Evolutionary conservation across 1,140 invertebrate species (phyloP).

Genomic region (Sesamia nonagrioides): DNA sequence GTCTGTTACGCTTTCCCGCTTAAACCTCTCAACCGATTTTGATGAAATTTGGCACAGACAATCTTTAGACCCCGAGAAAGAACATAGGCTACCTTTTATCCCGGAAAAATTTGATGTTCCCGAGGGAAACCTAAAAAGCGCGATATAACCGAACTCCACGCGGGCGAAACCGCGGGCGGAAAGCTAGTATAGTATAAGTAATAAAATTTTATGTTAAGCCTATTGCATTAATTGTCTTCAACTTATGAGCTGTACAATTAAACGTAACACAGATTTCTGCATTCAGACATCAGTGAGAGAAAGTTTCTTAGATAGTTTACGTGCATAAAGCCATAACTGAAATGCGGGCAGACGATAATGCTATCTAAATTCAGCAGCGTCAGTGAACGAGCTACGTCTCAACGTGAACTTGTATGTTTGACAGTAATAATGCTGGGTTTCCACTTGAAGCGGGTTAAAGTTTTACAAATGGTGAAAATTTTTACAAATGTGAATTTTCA

Average conservation of each 20-base stretch:
- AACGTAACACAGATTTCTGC: slow-evolving; percentile 27
- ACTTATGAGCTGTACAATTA: background rate
- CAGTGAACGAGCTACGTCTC: slow-evolving; percentile 49
- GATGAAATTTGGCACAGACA: no score
- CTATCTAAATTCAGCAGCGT: slow-evolving; percentile 67
- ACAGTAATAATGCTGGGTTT: slow-evolving; percentile 43
- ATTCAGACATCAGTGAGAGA: slow-evolving; percentile 29
- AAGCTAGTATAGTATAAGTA: no score
- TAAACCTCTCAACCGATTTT: no score
- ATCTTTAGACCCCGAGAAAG: no score
- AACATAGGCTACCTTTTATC: no score
- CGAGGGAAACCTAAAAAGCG: no score
- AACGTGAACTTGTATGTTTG: slow-evolving; percentile 56
- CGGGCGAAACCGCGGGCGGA: no score
- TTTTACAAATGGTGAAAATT: no score
- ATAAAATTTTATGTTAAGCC: background rate
- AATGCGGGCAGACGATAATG: slow-evolving; percentile 59
- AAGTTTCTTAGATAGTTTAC: slow-evolving; percentile 49
- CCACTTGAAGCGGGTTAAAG: background rate
- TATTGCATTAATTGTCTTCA: background rate
- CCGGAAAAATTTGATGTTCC: no score
- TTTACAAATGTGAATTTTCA: no score
- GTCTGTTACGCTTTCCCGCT: no score
- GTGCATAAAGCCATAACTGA: slow-evolving; percentile 56
- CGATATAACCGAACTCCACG: no score